Conservation (phyloP, 2,797 vertebrate genomes). For the Philypnodon macrostomus region DNA sequence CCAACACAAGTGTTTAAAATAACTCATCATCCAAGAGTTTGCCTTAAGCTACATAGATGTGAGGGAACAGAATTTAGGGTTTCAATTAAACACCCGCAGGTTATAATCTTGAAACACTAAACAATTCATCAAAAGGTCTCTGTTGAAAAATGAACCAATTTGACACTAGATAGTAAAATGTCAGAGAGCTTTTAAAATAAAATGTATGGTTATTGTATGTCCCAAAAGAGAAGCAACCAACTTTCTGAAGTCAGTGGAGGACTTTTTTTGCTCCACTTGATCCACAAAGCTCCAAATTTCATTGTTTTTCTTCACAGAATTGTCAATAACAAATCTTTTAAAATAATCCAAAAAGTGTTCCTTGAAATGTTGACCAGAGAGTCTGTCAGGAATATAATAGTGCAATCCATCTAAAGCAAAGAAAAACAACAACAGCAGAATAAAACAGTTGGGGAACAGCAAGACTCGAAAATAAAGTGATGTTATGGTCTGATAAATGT, state of each 20-base stretch:
- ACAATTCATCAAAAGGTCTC: slow-evolving; percentile 2
- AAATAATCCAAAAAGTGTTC: slow-evolving; percentile 1
- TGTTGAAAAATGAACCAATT: slow-evolving; percentile 6
- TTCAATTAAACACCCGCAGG: slow-evolving; percentile 2
- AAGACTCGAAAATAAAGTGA: slow-evolving; percentile 13
- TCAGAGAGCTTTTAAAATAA: slow-evolving; percentile 3
- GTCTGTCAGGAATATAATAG: slow-evolving; percentile 1
- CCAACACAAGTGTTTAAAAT: neutral
- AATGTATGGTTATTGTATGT: neutral
- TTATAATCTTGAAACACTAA: slow-evolving; percentile 5
- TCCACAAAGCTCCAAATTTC: too few species aligned
- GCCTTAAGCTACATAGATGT: neutral
- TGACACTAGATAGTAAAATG: slow-evolving; percentile 8
- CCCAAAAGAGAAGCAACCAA: neutral
- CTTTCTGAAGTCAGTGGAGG: neutral
- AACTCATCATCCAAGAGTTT: neutral
- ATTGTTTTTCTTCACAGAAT: neutral
- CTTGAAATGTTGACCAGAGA: slow-evolving; percentile 15
- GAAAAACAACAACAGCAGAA: slow-evolving; percentile 9
- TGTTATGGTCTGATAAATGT: slow-evolving; percentile 50
- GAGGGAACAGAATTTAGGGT: neutral
- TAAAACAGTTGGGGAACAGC: slow-evolving; percentile 9
- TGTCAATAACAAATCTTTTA: neutral
- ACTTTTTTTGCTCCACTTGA: neutral
- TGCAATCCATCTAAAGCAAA: slow-evolving; percentile 1